phyloP scores from a whole-genome alignment of 64 coral and sea anemone genomes.

The Orbicella faveolata region DNA sequence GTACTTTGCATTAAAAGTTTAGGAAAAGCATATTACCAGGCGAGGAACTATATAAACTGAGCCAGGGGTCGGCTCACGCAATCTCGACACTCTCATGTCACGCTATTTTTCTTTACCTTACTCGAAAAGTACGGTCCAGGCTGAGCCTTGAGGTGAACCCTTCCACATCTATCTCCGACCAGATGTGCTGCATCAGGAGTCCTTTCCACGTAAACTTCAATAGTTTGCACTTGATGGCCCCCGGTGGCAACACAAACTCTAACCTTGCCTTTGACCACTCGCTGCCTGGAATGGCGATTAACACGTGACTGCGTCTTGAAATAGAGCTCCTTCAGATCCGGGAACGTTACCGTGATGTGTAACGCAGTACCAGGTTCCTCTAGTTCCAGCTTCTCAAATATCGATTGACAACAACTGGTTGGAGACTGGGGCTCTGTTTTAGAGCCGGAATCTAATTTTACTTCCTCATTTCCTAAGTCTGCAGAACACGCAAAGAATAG shows the following conservation, averaged over 20 bases:
- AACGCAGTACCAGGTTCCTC: background rate
- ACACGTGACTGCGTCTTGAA: conserved; percentile 71
- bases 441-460: background rate
- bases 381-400: background rate
- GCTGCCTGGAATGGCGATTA: conserved; percentile 72
- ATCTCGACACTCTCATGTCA: background rate
- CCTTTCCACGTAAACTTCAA: conserved; percentile 50
- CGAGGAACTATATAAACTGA: background rate
- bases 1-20: too few species aligned
- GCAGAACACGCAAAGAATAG: background rate
- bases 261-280: conserved; percentile 61
- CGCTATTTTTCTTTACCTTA: conserved; percentile 34
- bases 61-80: background rate
- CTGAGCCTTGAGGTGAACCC: conserved; percentile 17
- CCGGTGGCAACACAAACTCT: conserved; percentile 16
- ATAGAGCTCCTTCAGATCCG: conserved; percentile 58
- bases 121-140: conserved; percentile 27
- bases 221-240: conserved; percentile 37
- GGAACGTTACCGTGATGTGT: conserved; percentile 40
- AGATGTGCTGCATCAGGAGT: conserved; percentile 22
- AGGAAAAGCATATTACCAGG: too few species aligned
- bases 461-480: background rate
- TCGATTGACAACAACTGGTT: background rate
- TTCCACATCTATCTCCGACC: conserved; percentile 30
- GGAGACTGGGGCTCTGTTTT: conserved; percentile 12